These are phyloP conservation scores for Drosophila mimetica DNA, from an alignment of 2,888 invertebrate species.

Conservation along the genomic window DNA sequence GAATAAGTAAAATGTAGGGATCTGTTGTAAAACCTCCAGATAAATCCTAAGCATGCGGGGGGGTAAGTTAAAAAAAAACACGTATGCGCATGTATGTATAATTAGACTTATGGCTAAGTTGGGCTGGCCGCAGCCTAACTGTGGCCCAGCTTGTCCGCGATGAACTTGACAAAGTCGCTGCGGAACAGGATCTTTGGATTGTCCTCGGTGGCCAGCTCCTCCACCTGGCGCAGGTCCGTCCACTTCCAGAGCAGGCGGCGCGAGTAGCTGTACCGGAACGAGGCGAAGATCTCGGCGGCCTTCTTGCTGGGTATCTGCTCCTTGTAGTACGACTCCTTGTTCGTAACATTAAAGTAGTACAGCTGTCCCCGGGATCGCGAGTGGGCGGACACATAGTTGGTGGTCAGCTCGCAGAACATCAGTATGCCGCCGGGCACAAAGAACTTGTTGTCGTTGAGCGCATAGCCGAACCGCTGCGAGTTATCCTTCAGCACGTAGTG, in stretches of 20 bases:
- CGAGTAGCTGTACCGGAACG: constrained; percentile 80
- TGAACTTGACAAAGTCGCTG: constrained; percentile 71
- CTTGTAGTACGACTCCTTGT: constrained; percentile 64
- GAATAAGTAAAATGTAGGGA: constrained; percentile 27
- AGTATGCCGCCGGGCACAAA: constrained; percentile 84
- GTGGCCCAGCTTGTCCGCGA: constrained; percentile 54
- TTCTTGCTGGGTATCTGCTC: constrained; percentile 55
- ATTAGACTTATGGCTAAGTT: constrained; percentile 12
- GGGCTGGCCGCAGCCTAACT: constrained; percentile 4
- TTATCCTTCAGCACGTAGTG: constrained; percentile 82
- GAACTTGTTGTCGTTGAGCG: constrained; percentile 79
- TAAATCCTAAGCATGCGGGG: constrained; percentile 7
- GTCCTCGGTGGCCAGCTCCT: constrained; percentile 67
- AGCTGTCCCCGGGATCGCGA: constrained; percentile 73
- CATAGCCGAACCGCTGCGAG: constrained; percentile 78
- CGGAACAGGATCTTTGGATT: constrained; percentile 73
- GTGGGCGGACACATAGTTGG: constrained; percentile 68
- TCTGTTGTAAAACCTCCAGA: constrained; percentile 19
- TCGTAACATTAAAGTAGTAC: constrained; percentile 78
- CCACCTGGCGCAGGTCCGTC: constrained; percentile 82
- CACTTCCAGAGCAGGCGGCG: constrained; percentile 83
- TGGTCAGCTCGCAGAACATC: constrained; percentile 80
- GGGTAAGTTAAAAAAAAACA: constrained; percentile 8
- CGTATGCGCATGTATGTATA: constrained; percentile 8
- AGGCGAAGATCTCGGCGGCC: constrained; percentile 73